Conservation (phyloP, 2,888 invertebrate genomes). For the Chelonus formosanus region DNA sequence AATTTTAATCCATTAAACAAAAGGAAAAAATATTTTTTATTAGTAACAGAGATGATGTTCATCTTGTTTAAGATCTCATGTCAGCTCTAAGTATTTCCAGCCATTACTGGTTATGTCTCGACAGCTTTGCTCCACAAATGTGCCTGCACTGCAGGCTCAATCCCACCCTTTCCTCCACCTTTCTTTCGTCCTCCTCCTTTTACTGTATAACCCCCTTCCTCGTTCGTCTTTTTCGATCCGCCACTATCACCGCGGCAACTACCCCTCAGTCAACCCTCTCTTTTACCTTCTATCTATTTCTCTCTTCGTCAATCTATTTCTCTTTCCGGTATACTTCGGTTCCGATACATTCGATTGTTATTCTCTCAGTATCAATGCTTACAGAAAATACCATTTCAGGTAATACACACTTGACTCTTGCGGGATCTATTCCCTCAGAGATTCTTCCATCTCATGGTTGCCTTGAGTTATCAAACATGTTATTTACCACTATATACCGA, state of each 20-base stretch:
- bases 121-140: conserved; percentile 42
- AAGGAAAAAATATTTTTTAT: too few species aligned
- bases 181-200: background rate
- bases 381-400: conserved; percentile 33
- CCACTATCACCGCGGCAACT: conserved; percentile 14
- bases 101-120: conserved; percentile 47
- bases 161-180: conserved; percentile 16
- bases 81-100: conserved; percentile 43
- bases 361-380: conserved; percentile 30
- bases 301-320: conserved; percentile 10
- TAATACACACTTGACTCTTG: conserved; percentile 24
- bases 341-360: conserved; percentile 30
- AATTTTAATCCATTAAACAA: too few species aligned
- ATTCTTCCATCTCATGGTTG: conserved; percentile 7
- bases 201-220: background rate
- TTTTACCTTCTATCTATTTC: conserved; percentile 7
- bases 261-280: background rate
- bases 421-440: conserved; percentile 23
- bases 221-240: conserved; percentile 20
- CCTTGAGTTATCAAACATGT: conserved; percentile 18
- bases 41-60: too few species aligned
- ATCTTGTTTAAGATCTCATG: conserved; percentile 33
- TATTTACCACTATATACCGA: conserved; percentile 16
- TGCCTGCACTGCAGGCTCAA: conserved; percentile 32
- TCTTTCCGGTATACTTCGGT: conserved; percentile 5